Conservation (phyloP, 2,797 vertebrate genomes). For the Lutjanus campechanus region DNA sequence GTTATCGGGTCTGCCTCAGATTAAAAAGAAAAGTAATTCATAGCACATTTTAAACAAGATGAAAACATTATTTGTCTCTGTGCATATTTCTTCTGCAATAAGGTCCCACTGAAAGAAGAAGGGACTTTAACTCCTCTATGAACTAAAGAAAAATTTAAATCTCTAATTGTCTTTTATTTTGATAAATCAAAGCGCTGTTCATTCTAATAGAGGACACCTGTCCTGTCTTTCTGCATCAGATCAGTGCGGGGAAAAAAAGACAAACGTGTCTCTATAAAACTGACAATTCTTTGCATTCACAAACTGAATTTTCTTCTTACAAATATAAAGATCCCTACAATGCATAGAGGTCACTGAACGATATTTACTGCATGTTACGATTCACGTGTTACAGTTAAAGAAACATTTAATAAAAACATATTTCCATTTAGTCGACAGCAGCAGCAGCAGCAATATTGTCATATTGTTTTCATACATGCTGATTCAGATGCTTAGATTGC, state of each 20-base stretch:
- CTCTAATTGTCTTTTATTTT: not conserved
- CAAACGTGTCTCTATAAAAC: not conserved
- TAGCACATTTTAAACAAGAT: too few relatives aligned
- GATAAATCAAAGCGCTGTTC: not conserved
- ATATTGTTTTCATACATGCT: not conserved
- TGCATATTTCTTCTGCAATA: too few relatives aligned
- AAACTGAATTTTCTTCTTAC: not conserved
- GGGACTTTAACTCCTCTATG: too few relatives aligned
- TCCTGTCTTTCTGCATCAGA: not conserved
- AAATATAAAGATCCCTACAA: slow-evolving; percentile 8
- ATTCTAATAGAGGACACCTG: not conserved
- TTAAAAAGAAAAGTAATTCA: too few relatives aligned
- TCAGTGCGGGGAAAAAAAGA: not conserved
- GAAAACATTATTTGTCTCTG: too few relatives aligned
- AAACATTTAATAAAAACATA: slow-evolving; percentile 6
- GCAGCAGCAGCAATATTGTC: slow-evolving; percentile 30
- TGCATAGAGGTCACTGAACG: too few relatives aligned
- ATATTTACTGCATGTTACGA: not conserved
- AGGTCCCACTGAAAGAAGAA: too few relatives aligned
- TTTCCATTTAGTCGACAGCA: not conserved
- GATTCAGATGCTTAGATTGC: not conserved
- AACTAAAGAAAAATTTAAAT: not conserved
- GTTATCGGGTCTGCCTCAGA: too few relatives aligned
- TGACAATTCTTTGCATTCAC: not conserved
- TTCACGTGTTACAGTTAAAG: slow-evolving; percentile 1